Evolutionary conservation across 2,113 vertebrate genomes (phyloP), one percentile per base, ranked within the genome.

Genomic region (Grus americana): DNA sequence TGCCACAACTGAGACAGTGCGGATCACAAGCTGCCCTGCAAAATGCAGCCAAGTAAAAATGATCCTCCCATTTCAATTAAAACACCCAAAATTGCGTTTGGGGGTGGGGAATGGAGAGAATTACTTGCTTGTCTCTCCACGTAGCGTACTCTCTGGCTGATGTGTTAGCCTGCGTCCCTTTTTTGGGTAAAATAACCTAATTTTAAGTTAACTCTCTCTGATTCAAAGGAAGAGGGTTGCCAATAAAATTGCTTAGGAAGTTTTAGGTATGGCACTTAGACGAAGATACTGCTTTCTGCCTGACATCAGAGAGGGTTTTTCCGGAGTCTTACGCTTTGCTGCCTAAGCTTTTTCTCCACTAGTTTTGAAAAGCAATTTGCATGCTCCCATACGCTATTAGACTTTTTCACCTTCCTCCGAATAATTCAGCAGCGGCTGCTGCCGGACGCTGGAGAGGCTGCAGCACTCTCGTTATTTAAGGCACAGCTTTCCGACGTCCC

Each of bases 311-410:
- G 65, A 67, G 23, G 40, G 32, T 34, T 94, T 87, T 87, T 75
- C 90, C 90, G 4, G 5, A 34, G 61, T 26, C 81, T 82, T 16
- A 68, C 1, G 17, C 84, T 91, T 94, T 92, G 66, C 70, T 94
- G 61, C 78, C 70, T 85, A 91, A 95, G 87, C 76, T 61, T 95
- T 95, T 95, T 85, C 78, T 61, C 66, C 84, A 36, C 30, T 40
- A 75, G 65, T 90, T 95, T 67, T 59, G 66, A 87, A 84, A 89
- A 91, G 66, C 79, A 83, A 83, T 95, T 92, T 92, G 72, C 92
- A 75, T 89, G 70, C 65, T 86, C n/a, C 40, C 36, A 30, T 50
- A 0, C 0, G 10, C 86, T 44, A 49, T 93, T 85, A 89, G 65
- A 89, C 57, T 93, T 93, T 74, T 86, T 61, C 76, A 75, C 76